These are phyloP conservation scores for Cygnus olor DNA, from an alignment of 2,797 vertebrate genomes.

Conservation along the genomic window DNA sequence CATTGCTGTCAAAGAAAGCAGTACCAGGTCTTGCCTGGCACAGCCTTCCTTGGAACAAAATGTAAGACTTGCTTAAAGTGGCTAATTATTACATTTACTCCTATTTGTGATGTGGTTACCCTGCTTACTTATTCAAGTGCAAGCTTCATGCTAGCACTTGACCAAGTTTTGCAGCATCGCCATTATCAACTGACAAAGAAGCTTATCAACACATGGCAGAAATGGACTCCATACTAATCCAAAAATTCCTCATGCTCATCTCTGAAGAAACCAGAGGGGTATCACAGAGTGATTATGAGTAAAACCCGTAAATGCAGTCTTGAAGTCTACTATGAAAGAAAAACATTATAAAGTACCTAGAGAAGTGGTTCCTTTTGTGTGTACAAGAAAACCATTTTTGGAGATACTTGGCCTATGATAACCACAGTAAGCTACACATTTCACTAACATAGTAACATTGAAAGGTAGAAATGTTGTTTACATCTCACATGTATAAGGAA, in stretches of 20 bases:
- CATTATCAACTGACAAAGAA: background rate
- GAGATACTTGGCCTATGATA: background rate
- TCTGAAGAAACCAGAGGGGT: background rate
- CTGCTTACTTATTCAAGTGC: background rate
- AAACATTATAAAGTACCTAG: background rate
- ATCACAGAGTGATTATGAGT: background rate
- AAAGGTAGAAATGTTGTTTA: background rate
- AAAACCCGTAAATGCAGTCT: background rate
- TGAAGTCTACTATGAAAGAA: background rate
- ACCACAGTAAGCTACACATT: background rate
- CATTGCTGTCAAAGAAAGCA: background rate
- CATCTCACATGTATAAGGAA: background rate
- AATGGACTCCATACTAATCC: background rate
- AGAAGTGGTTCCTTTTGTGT: background rate
- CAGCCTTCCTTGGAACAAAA: background rate
- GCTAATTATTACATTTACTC: background rate
- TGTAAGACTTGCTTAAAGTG: background rate
- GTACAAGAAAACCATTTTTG: background rate
- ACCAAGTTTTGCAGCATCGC: background rate
- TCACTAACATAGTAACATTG: background rate
- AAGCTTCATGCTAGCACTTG: background rate
- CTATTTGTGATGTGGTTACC: background rate
- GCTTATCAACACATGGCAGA: background rate
- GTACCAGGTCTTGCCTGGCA: background rate
- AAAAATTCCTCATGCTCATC: background rate